Conservation (phyloP, 2,888 invertebrate species). For the Prenolepis imparis region DNA sequence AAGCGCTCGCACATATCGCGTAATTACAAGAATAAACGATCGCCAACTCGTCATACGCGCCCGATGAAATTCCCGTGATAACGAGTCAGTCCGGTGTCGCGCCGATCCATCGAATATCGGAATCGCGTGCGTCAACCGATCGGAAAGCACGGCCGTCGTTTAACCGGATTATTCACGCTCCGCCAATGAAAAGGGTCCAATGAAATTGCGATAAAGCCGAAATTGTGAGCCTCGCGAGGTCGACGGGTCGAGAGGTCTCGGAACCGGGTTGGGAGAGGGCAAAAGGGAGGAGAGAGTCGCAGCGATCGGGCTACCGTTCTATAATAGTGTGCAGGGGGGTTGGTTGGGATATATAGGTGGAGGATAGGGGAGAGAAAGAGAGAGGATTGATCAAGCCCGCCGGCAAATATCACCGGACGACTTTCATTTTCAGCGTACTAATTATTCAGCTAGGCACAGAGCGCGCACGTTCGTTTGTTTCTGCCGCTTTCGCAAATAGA, state of each 20-base stretch:
- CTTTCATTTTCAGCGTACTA: conserved; percentile 83
- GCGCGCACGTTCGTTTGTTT: conserved; percentile 80
- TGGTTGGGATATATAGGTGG: conserved; percentile 7
- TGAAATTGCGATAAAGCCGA: conserved; percentile 81
- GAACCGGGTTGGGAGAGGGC: not conserved
- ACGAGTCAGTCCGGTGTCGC: conserved; percentile 62
- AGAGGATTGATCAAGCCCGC: conserved; percentile 71
- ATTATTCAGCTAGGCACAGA: conserved; percentile 81
- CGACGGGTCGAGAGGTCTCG: conserved; percentile 26
- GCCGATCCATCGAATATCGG: conserved; percentile 67
- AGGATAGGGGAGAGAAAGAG: conserved; percentile 12
- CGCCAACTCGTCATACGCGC: conserved; percentile 43
- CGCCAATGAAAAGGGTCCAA: conserved; percentile 77
- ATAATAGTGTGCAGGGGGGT: conserved; percentile 16
- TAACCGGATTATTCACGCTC: conserved; percentile 77
- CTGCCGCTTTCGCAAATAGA: conserved; percentile 78
- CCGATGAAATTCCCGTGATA: conserved; percentile 53
- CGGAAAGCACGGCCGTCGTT: conserved; percentile 67
- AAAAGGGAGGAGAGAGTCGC: not conserved
- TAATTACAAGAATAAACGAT: conserved; percentile 67
- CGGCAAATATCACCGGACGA: conserved; percentile 82
- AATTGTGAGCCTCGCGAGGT: conserved; percentile 72
- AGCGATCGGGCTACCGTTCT: conserved; percentile 50
- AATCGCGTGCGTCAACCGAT: conserved; percentile 50
- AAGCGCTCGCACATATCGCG: conserved; percentile 50